A percentile compares a stretch with the other conserved stretches of the same genome.
These are phyloP conservation scores for Phoebastria nigripes DNA, from an alignment of 2,797 vertebrate genomes.

Conservation along the genomic window DNA sequence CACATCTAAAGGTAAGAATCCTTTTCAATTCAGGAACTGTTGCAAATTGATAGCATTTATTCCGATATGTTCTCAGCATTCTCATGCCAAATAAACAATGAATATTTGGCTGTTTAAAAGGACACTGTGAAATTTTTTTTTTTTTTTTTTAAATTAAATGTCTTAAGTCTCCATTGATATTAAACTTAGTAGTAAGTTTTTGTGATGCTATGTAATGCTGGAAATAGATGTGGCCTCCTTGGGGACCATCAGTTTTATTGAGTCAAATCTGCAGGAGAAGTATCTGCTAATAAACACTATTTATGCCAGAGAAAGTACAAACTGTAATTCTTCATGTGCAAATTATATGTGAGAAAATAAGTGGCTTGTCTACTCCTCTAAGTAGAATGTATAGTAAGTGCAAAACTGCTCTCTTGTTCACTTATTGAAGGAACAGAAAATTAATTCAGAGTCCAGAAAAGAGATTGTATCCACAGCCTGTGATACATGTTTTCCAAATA, in stretches of 20 bases:
- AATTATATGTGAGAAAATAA: neutral
- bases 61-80: neutral
- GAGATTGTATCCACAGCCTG: neutral
- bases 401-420: neutral
- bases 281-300: neutral
- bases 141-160: neutral
- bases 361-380: neutral
- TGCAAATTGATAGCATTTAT: neutral
- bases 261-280: neutral
- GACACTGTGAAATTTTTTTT: neutral
- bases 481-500: neutral
- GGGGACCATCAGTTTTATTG: neutral
- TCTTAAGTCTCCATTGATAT: neutral
- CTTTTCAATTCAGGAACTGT: constrained; percentile 43
- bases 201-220: neutral
- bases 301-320: neutral
- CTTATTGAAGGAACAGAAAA: neutral
- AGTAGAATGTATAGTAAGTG: neutral
- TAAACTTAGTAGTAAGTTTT: neutral
- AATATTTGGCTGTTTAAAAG: constrained; percentile 33
- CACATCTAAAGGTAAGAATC: constrained; percentile 94
- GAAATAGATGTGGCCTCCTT: neutral
- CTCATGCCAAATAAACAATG: neutral
- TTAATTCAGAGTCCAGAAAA: neutral
- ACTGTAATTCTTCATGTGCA: neutral